phyloP scores from a whole-genome alignment of 1,140 invertebrate genomes.

The Danaus melanippus region DNA sequence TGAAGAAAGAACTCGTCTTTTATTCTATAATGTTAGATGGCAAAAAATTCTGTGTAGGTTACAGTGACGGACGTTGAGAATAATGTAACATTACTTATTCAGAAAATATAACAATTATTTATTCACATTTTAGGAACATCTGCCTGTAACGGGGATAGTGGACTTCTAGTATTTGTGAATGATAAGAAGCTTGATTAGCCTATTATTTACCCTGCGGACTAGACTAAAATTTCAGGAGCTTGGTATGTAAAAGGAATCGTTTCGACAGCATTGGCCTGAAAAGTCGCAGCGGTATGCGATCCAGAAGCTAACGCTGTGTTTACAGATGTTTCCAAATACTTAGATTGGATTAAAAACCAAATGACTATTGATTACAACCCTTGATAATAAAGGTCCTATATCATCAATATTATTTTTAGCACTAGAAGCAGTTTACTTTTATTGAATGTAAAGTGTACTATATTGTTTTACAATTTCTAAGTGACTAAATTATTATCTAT shows the following conservation, averaged over 20 bases:
- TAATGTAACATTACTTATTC: slow-evolving; percentile 10
- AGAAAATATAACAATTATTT: background rate
- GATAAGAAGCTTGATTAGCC: slow-evolving; percentile 13
- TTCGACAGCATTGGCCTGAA: slow-evolving; percentile 29
- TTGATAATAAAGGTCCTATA: too few relatives aligned
- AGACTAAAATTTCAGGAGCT: slow-evolving; percentile 10
- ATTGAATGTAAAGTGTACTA: too few relatives aligned
- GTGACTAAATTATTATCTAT: too few relatives aligned
- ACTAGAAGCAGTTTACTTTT: too few relatives aligned
- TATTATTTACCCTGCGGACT: too few relatives aligned
- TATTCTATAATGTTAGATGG: slow-evolving; percentile 25
- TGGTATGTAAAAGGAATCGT: slow-evolving; percentile 47
- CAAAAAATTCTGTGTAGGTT: slow-evolving; percentile 20
- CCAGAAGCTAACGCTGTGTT: slow-evolving; percentile 40
- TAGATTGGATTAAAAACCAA: slow-evolving; percentile 30
- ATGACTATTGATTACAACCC: slow-evolving; percentile 3
- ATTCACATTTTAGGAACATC: slow-evolving; percentile 28
- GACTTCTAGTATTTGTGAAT: slow-evolving; percentile 30
- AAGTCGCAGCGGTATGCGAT: slow-evolving; percentile 35
- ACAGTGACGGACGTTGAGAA: slow-evolving; percentile 18
- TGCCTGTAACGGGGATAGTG: slow-evolving; percentile 53
- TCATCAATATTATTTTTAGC: too few relatives aligned
- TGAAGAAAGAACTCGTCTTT: slow-evolving; percentile 43
- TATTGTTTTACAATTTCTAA: too few relatives aligned
- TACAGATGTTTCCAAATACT: slow-evolving; percentile 37